phyloP scores from a whole-genome alignment of 2,113 vertebrate species.

The Colinus virginianus region DNA sequence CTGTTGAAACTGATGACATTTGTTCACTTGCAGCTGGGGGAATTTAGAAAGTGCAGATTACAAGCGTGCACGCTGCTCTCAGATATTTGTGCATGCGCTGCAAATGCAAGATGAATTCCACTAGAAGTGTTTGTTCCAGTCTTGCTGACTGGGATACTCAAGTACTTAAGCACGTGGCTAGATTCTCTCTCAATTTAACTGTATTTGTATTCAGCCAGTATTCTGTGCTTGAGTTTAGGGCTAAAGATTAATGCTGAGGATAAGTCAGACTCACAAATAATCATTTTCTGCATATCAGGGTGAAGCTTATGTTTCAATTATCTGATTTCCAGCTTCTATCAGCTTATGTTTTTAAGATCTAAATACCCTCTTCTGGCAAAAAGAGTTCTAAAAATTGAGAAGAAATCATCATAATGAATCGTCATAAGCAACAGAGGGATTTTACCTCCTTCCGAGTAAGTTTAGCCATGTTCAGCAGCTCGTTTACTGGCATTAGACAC shows the following conservation, averaged over 20 bases:
- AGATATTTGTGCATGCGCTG: neutral
- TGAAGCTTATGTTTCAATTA: neutral
- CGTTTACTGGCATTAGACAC: constrained; percentile 41
- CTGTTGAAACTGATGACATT: constrained; percentile 72
- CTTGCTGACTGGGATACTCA: neutral
- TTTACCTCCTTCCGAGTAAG: constrained; percentile 45
- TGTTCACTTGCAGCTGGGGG: constrained; percentile 46
- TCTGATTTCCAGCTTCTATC: neutral
- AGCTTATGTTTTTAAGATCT: constrained; percentile 6
- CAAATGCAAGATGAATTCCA: constrained; percentile 20
- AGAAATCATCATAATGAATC: neutral
- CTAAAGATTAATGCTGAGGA: neutral
- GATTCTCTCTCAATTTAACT: constrained; percentile 35
- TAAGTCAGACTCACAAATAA: neutral
- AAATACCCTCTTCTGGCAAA: neutral
- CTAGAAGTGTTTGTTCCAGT: neutral
- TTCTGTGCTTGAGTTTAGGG: neutral
- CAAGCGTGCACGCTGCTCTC: constrained; percentile 45
- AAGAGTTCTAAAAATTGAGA: neutral
- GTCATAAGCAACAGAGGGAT: neutral
- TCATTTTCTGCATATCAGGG: neutral
- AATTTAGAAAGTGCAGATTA: constrained; percentile 7
- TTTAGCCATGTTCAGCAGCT: constrained; percentile 54
- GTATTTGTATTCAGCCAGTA: neutral
- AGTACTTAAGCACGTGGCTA: neutral